phyloP scores from a whole-genome alignment of 2,113 vertebrate species.

The Laticauda laticaudata region DNA sequence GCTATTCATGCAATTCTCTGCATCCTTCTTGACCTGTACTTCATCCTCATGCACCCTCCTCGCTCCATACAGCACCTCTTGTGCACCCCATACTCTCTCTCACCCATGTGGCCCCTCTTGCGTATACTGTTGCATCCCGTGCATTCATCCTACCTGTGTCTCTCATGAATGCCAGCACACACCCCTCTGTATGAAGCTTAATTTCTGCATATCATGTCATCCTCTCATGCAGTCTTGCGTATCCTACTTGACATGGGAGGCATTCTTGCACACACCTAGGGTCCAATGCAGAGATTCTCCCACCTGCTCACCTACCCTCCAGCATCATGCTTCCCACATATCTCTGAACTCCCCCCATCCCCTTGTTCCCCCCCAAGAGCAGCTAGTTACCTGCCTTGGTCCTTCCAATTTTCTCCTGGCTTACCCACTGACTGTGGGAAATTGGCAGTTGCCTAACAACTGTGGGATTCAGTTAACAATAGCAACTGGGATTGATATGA shows the following conservation, averaged over 20 bases:
- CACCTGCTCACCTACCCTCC: neutral
- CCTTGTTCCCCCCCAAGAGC: neutral
- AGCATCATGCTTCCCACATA: neutral
- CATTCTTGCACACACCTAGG: neutral
- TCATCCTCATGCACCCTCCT: neutral
- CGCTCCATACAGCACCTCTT: neutral
- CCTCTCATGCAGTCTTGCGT: neutral
- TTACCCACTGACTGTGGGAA: neutral
- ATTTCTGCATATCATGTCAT: neutral
- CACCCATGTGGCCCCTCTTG: neutral
- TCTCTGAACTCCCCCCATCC: neutral
- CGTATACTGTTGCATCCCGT: neutral
- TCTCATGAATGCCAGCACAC: neutral
- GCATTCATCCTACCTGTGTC: neutral
- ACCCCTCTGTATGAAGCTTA: neutral
- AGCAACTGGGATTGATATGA: neutral
- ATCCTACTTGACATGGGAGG: neutral
- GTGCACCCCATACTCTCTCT: neutral
- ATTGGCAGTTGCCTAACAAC: neutral
- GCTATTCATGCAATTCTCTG: neutral
- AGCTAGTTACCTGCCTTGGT: neutral
- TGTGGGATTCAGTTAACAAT: neutral
- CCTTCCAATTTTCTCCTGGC: neutral
- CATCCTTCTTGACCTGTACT: neutral
- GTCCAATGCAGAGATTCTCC: neutral